These are phyloP conservation scores for Epirrita christyi DNA, from an alignment of 2,888 invertebrate species.

Conservation along the genomic window DNA sequence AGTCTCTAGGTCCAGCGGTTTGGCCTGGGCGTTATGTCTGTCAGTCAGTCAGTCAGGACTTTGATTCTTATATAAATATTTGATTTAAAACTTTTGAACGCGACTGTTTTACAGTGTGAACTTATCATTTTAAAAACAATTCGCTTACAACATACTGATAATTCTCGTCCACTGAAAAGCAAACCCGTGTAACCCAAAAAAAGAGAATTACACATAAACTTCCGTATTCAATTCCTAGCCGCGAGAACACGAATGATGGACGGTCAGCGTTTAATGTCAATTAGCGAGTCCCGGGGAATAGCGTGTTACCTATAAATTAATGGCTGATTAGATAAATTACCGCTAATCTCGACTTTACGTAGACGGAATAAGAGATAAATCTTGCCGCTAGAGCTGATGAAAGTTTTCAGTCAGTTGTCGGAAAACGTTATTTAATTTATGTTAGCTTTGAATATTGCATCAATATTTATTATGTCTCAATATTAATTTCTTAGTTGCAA, in stretches of 20 bases:
- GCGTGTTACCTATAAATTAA: slow-evolving; percentile 59
- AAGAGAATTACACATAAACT: slow-evolving; percentile 29
- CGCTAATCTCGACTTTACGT: slow-evolving; percentile 43
- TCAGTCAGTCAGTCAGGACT: too few species aligned
- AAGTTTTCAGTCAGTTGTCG: slow-evolving; percentile 15
- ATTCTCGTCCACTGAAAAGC: slow-evolving; percentile 15
- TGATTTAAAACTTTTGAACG: slow-evolving; percentile 5
- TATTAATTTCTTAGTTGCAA: slow-evolving; percentile 5
- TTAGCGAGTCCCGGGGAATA: slow-evolving; percentile 62
- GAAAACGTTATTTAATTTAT: slow-evolving; percentile 20
- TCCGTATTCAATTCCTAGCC: slow-evolving; percentile 53
- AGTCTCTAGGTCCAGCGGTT: too few species aligned
- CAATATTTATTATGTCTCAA: slow-evolving; percentile 17
- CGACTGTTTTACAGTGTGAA: neutral
- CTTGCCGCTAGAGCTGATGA: neutral
- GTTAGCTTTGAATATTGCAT: slow-evolving; percentile 15
- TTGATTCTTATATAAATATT: too few species aligned
- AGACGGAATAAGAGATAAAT: slow-evolving; percentile 30
- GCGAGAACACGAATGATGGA: slow-evolving; percentile 70
- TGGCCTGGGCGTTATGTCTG: too few species aligned
- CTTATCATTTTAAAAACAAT: slow-evolving; percentile 4
- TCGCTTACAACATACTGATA: neutral
- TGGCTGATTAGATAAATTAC: slow-evolving; percentile 39
- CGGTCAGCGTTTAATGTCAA: slow-evolving; percentile 72
- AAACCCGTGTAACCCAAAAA: slow-evolving; percentile 26